Conservation (phyloP, 2,888 invertebrate genomes). For the Ophion obscuratus region DNA sequence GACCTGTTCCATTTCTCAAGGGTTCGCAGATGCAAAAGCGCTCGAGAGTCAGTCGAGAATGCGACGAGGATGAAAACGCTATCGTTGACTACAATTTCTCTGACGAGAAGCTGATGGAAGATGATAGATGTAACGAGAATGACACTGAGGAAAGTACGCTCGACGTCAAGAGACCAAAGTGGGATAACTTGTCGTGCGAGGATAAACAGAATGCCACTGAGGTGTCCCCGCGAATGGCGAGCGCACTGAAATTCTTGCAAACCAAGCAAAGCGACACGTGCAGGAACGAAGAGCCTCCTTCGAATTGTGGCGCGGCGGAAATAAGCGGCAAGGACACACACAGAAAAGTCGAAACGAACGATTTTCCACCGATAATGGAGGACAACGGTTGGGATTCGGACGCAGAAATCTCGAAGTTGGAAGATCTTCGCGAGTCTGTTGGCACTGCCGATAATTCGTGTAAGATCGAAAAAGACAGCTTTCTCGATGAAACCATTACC, state of each 20-base stretch:
- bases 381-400: slow-evolving; percentile 61
- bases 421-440: slow-evolving; percentile 17
- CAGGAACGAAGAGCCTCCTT: slow-evolving; percentile 24
- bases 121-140: neutral
- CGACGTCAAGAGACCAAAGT: slow-evolving; percentile 17
- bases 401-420: slow-evolving; percentile 46
- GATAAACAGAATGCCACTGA: neutral
- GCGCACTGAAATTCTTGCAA: slow-evolving; percentile 40
- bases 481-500: slow-evolving; percentile 12
- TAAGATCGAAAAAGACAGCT: neutral
- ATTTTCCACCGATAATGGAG: slow-evolving; percentile 45
- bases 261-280: neutral
- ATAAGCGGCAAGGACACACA: slow-evolving; percentile 36
- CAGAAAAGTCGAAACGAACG: neutral
- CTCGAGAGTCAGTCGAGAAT: neutral
- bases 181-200: neutral
- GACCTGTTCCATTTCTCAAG: slow-evolving; percentile 46
- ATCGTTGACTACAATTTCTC: neutral
- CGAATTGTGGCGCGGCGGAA: slow-evolving; percentile 38
- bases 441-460: slow-evolving; percentile 6
- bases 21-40: slow-evolving; percentile 45
- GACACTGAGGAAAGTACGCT: neutral
- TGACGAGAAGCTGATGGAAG: neutral
- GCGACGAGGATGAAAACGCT: neutral
- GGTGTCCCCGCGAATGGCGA: slow-evolving; percentile 26